These are phyloP conservation scores for Procavia capensis DNA, from an alignment of 2,113 vertebrate species.

Conservation along the genomic window DNA sequence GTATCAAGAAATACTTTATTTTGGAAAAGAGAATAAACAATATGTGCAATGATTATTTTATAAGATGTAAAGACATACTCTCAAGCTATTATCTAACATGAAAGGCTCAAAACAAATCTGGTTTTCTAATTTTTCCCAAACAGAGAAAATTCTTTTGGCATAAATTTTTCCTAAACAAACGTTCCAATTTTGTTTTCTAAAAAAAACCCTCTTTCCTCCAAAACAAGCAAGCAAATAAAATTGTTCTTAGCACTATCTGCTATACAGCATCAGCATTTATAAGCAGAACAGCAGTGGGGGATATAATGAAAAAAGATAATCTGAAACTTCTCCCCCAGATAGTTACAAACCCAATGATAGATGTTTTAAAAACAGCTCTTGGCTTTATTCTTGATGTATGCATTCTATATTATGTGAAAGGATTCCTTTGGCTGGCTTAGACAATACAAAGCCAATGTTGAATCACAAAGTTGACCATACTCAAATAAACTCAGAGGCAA, in stretches of 20 bases:
- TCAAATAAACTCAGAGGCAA: conserved; percentile 59
- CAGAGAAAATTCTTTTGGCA: conserved; percentile 35
- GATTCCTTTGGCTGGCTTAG: conserved; percentile 48
- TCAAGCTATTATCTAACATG: conserved; percentile 51
- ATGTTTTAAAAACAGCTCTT: neutral
- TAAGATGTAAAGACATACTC: conserved; percentile 39
- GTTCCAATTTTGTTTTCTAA: conserved; percentile 55
- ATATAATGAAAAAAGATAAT: conserved; percentile 45
- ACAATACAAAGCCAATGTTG: conserved; percentile 45
- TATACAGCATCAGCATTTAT: conserved; percentile 41
- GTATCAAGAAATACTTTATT: conserved; percentile 46
- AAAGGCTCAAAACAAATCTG: conserved; percentile 42
- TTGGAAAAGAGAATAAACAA: conserved; percentile 40
- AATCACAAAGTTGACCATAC: conserved; percentile 32
- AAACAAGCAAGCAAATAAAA: conserved; percentile 62
- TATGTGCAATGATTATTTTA: conserved; percentile 55
- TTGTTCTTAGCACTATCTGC: neutral
- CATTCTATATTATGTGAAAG: conserved; percentile 45
- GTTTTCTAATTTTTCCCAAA: conserved; percentile 53
- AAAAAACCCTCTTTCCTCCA: neutral
- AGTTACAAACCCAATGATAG: conserved; percentile 49
- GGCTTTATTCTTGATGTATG: conserved; percentile 59
- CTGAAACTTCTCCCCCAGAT: conserved; percentile 43
- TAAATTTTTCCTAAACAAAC: conserved; percentile 60
- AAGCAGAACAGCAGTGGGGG: conserved; percentile 15